Percentiles rank a stretch among this genome's conserved stretches.
Evolutionary conservation across 1,140 invertebrate species (phyloP).

Genomic region (Drosophila auraria): DNA sequence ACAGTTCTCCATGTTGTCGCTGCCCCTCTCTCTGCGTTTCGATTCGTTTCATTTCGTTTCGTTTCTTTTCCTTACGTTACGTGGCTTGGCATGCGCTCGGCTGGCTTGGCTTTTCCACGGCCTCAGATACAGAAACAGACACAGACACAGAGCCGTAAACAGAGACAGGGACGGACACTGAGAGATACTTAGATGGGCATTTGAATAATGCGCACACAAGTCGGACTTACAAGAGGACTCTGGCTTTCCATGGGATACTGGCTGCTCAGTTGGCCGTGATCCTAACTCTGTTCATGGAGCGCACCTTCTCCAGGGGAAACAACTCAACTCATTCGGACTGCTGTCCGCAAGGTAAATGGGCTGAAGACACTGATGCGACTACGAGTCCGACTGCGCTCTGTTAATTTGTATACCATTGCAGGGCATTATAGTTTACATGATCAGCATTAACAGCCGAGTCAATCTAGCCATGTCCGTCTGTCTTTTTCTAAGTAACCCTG

Average conservation of each 20-base stretch:
- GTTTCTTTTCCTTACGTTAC: constrained; percentile 41
- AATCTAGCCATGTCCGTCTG: too few relatives aligned
- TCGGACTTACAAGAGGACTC: constrained; percentile 47
- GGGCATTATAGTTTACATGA: too few relatives aligned
- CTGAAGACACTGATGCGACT: constrained; percentile 28
- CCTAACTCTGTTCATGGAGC: constrained; percentile 50
- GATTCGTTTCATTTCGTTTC: constrained; percentile 36
- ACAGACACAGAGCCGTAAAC: constrained; percentile 6
- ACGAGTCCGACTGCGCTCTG: not conserved
- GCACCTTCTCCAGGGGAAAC: constrained; percentile 43
- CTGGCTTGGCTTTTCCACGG: constrained; percentile 41
- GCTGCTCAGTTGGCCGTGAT: constrained; percentile 50
- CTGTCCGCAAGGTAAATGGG: constrained; percentile 43
- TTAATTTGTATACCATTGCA: not conserved
- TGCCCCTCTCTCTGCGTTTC: constrained; percentile 50
- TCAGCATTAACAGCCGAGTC: too few relatives aligned
- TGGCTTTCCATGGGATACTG: constrained; percentile 39
- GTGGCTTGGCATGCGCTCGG: constrained; percentile 44
- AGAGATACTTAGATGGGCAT: constrained; percentile 72
- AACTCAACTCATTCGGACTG: constrained; percentile 37
- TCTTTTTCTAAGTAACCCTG: too few relatives aligned
- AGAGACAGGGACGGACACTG: constrained; percentile 4
- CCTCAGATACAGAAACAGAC: constrained; percentile 26
- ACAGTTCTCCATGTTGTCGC: constrained; percentile 75
- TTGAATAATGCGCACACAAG: constrained; percentile 72